Conservation (phyloP, 1,140 invertebrate species). For the Proctacanthus coquilletti region DNA sequence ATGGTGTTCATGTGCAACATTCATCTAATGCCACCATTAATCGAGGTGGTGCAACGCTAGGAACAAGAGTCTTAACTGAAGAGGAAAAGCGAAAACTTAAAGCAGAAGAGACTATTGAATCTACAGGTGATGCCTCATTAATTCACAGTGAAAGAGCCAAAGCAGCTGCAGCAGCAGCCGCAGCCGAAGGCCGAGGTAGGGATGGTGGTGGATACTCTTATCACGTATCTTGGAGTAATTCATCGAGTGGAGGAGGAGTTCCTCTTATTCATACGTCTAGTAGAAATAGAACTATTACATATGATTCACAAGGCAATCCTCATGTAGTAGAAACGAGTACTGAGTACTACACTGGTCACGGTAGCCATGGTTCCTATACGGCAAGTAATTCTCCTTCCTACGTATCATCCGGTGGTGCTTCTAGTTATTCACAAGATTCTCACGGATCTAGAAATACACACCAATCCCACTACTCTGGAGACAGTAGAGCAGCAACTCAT, state of each 20-base stretch:
- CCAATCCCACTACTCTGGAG: neutral
- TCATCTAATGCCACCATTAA: neutral
- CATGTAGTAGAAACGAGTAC: conserved; percentile 16
- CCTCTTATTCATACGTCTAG: conserved; percentile 12
- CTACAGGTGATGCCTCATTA: conserved; percentile 28
- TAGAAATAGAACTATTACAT: conserved; percentile 13
- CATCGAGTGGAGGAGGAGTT: neutral
- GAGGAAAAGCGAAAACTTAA: conserved; percentile 24
- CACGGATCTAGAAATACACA: neutral
- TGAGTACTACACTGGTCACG: too few species aligned
- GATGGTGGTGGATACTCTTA: conserved; percentile 7
- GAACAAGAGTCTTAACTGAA: conserved; percentile 9
- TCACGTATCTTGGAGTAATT: conserved; percentile 10
- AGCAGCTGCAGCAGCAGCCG: conserved; percentile 10
- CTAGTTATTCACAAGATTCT: too few species aligned
- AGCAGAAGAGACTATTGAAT: conserved; percentile 22
- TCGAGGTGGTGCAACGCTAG: conserved; percentile 3
- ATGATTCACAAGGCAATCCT: conserved; percentile 12
- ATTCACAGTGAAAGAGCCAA: conserved; percentile 23
- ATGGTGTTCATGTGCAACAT: neutral
- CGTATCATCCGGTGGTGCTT: too few species aligned
- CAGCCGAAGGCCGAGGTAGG: conserved; percentile 2
- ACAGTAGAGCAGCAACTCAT: neutral
- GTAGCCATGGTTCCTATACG: too few species aligned
- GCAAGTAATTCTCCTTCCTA: too few species aligned